These are phyloP conservation scores for Aquatica leii DNA, from an alignment of 2,888 invertebrate genomes.

Conservation along the genomic window DNA sequence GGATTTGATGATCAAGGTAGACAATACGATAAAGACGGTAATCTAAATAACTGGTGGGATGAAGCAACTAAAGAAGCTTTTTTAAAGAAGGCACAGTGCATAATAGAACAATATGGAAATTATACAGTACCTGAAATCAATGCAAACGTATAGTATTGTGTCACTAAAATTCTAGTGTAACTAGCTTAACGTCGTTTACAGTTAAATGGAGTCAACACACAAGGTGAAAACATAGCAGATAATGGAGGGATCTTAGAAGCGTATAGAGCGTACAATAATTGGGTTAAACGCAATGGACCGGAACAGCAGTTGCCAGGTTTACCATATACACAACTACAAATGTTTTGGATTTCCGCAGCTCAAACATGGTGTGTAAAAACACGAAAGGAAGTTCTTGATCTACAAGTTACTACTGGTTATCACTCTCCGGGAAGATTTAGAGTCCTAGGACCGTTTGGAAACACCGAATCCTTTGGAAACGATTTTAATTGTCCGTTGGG, in stretches of 20 bases:
- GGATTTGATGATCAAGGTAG: slow-evolving; percentile 68
- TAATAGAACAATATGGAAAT: slow-evolving; percentile 89
- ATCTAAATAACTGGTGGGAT: slow-evolving; percentile 65
- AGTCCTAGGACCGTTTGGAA: slow-evolving; percentile 70
- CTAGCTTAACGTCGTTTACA: slow-evolving; percentile 55
- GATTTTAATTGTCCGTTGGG: slow-evolving; percentile 70
- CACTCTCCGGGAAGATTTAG: slow-evolving; percentile 74
- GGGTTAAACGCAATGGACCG: slow-evolving; percentile 69
- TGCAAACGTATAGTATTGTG: slow-evolving; percentile 61
- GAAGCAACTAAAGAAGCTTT: slow-evolving; percentile 84
- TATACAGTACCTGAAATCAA: slow-evolving; percentile 76
- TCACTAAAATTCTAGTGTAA: not conserved
- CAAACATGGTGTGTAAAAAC: slow-evolving; percentile 90
- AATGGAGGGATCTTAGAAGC: slow-evolving; percentile 94
- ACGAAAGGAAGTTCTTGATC: slow-evolving; percentile 70
- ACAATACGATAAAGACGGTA: slow-evolving; percentile 33
- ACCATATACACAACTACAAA: slow-evolving; percentile 71
- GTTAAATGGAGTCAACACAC: slow-evolving; percentile 91
- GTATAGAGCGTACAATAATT: slow-evolving; percentile 82
- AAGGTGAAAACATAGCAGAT: slow-evolving; percentile 95
- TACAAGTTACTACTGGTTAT: slow-evolving; percentile 80
- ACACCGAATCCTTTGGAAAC: slow-evolving; percentile 67
- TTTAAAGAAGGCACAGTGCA: slow-evolving; percentile 80
- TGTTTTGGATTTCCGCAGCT: slow-evolving; percentile 86
- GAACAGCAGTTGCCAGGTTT: slow-evolving; percentile 75